These are phyloP conservation scores for Heliconius cydno DNA, from an alignment of 2,888 invertebrate species.

Conservation along the genomic window DNA sequence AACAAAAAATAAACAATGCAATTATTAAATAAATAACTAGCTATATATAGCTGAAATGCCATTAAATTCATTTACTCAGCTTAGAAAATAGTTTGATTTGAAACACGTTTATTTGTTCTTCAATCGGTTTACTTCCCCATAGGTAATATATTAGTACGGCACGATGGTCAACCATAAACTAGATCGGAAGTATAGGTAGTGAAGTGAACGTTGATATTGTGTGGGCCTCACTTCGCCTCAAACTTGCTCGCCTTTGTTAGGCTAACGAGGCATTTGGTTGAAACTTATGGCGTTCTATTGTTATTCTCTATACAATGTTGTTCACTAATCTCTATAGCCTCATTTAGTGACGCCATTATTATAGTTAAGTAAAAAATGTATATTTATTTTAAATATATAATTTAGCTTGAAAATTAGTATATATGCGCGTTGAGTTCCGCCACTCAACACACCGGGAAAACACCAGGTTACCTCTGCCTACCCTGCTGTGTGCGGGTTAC, in stretches of 20 bases:
- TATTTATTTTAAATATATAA: background rate
- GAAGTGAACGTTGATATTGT: slow-evolving; percentile 48
- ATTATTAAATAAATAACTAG: background rate
- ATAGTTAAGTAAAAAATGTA: background rate
- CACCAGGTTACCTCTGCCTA: too few relatives aligned
- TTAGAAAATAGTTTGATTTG: background rate
- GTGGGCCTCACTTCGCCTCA: slow-evolving; percentile 50
- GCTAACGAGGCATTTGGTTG: slow-evolving; percentile 53
- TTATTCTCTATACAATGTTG: slow-evolving; percentile 51
- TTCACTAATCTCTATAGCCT: slow-evolving; percentile 42
- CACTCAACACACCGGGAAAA: too few relatives aligned
- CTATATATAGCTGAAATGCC: background rate
- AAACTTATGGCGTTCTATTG: slow-evolving; percentile 52
- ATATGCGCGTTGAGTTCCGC: too few relatives aligned
- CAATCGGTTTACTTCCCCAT: slow-evolving; percentile 14
- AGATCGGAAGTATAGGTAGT: slow-evolving; percentile 46
- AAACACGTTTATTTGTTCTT: slow-evolving; percentile 18
- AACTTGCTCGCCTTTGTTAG: slow-evolving; percentile 64
- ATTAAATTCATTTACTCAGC: background rate
- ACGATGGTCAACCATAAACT: slow-evolving; percentile 31
- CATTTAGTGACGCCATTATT: slow-evolving; percentile 33
- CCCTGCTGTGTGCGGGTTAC: too few relatives aligned
- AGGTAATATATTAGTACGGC: slow-evolving; percentile 13
- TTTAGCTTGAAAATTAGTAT: too few relatives aligned
- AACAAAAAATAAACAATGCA: background rate